These are phyloP conservation scores for Aphelenchoides fujianensis DNA, from an alignment of 1,140 invertebrate species.

Conservation along the genomic window DNA sequence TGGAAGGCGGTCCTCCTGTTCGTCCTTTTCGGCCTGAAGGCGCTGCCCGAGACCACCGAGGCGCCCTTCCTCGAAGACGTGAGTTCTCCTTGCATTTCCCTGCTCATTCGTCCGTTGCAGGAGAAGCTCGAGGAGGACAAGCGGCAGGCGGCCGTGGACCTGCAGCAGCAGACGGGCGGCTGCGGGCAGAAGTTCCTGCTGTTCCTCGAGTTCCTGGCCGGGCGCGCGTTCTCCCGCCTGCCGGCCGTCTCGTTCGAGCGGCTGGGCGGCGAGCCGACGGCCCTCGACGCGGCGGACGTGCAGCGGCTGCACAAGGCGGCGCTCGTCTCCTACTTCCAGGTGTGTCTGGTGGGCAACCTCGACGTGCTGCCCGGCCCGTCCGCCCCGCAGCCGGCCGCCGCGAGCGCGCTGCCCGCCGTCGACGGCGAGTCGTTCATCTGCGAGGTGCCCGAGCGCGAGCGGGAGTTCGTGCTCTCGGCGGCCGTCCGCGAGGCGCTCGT, in stretches of 20 bases:
- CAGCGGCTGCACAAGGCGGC: neutral
- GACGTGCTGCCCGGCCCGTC: conserved; percentile 24
- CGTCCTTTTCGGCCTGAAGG: neutral
- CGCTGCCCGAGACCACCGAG: neutral
- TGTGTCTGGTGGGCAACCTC: conserved; percentile 44
- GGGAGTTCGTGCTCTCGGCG: conserved; percentile 22
- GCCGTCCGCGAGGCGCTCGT: conserved; percentile 26
- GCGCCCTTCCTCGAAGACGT: too few species aligned
- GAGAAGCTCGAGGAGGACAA: too few species aligned
- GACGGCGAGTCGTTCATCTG: conserved; percentile 50
- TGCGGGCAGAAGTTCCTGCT: conserved; percentile 41
- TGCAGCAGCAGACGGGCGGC: conserved; percentile 37
- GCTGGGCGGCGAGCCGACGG: neutral
- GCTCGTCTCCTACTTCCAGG: conserved; percentile 34
- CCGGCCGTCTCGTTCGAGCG: neutral
- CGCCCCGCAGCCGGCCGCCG: conserved; percentile 21
- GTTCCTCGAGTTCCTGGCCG: conserved; percentile 39
- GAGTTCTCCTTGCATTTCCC: too few species aligned
- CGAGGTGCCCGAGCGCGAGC: conserved; percentile 26
- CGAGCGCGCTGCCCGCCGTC: neutral
- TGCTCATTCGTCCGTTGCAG: too few species aligned
- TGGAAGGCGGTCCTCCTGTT: neutral
- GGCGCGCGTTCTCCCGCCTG: conserved; percentile 31
- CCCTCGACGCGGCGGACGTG: neutral
- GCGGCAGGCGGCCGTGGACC: conserved; percentile 14